phyloP scores from a whole-genome alignment of 2,888 invertebrate genomes.

The Exephanes ischioxanthus region DNA sequence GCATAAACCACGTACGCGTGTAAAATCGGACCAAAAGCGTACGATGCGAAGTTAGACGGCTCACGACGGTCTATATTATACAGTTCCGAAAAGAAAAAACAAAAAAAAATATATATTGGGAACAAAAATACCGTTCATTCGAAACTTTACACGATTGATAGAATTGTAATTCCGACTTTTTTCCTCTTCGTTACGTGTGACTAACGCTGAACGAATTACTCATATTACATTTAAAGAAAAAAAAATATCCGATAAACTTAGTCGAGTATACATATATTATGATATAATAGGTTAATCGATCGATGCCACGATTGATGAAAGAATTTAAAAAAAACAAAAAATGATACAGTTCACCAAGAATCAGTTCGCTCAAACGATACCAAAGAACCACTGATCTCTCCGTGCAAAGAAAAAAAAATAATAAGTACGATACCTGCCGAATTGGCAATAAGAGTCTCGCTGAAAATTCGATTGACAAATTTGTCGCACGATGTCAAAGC shows the following conservation, averaged over 20 bases:
- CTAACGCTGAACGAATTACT: conserved; percentile 37
- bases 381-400: conserved; percentile 73
- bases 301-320: conserved; percentile 24
- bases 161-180: conserved; percentile 39
- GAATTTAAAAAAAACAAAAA: neutral
- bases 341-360: conserved; percentile 68
- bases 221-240: conserved; percentile 27
- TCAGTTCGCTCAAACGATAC: conserved; percentile 75
- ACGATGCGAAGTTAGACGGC: conserved; percentile 49
- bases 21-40: conserved; percentile 65
- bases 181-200: conserved; percentile 31
- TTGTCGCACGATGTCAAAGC: neutral
- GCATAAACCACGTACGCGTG: conserved; percentile 20
- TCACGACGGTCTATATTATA: conserved; percentile 47
- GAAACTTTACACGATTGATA: conserved; percentile 60
- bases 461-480: conserved; percentile 53
- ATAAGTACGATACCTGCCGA: conserved; percentile 19
- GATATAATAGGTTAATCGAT: conserved; percentile 44
- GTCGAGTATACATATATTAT: conserved; percentile 38
- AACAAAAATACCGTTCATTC: conserved; percentile 52
- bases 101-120: conserved; percentile 40
- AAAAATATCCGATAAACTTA: conserved; percentile 44
- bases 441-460: conserved; percentile 42
- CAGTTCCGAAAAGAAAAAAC: conserved; percentile 43
- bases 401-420: conserved; percentile 46